Evolutionary conservation across 1,140 invertebrate genomes (phyloP), one percentile per base, ranked within the genome.

Genomic region (Nephotettix cincticeps): DNA sequence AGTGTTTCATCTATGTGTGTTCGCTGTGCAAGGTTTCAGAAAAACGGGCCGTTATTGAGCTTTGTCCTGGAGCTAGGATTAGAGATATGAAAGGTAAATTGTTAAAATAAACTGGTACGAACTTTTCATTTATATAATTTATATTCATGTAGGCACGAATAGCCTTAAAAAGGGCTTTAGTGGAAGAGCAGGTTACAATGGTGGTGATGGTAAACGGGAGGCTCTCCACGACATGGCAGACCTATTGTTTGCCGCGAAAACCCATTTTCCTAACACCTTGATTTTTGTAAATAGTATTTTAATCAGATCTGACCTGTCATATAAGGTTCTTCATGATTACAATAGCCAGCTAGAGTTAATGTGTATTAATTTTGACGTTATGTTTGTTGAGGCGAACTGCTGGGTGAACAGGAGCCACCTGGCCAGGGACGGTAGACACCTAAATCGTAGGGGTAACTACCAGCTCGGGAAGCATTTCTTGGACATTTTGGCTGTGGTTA

Each of bases 291-390:
- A 51, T 23, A 51, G 47, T 23, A 51, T 51, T 23, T 51, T 51
- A 23, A 51, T 51, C 21, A 6, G 47, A 19, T 51, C 47, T 11
- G 47, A 51, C n/a, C 6, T 51, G 6, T 19, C 17, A 3, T 51
- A 51, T 23, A 51, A 51, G 19, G 47, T n/a, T n/a, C 47, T 51
- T 51, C 19, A 11, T 23, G 21, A n/a, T 51, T 51, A 11, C 21
- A 51, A 51, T 51, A n/a, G n/a, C 19, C 47, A 51, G n/a, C 47
- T 51, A 3, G 47, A 51, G 47, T n/a, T 51, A 51, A 51, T 51
- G 47, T 51, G 47, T 51, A 23, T 11, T 23, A 51, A 51, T n/a
- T 51, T 51, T 23, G 47, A n/a, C 3, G 47, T n/a, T 23, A n/a
- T 51, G 17, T 51, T 51, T 51, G 47, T 51, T n/a, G 47, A 51